phyloP scores from a whole-genome alignment of 2,888 invertebrate genomes.

The Lordiphosa fenestrarum region DNA sequence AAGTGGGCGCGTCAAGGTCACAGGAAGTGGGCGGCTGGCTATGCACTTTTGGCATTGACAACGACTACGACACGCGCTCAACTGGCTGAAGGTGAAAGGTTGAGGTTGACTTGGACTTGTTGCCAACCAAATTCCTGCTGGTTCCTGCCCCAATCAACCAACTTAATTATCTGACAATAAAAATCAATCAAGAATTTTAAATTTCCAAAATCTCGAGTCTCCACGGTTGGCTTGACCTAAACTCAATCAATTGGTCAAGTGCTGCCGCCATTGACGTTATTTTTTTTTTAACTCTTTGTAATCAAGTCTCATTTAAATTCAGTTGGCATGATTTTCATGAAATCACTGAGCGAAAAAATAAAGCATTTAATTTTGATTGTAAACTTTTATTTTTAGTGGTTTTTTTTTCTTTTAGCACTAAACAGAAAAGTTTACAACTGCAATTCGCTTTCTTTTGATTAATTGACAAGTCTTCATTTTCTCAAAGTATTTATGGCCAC shows the following conservation, averaged over 20 bases:
- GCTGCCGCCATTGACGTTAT: slow-evolving; percentile 50
- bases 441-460: slow-evolving; percentile 33
- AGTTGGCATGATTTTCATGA: slow-evolving; percentile 65
- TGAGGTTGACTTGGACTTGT: slow-evolving; percentile 37
- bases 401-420: not conserved
- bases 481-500: too few relatives aligned
- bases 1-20: slow-evolving; percentile 56
- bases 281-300: slow-evolving; percentile 50
- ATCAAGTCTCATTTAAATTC: slow-evolving; percentile 73
- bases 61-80: slow-evolving; percentile 44
- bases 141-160: slow-evolving; percentile 22
- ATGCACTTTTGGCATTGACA: slow-evolving; percentile 59
- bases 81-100: slow-evolving; percentile 49
- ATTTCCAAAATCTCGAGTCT: slow-evolving; percentile 25
- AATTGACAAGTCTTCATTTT: slow-evolving; percentile 5
- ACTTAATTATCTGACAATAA: slow-evolving; percentile 58
- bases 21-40: slow-evolving; percentile 51
- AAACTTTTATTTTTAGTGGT: slow-evolving; percentile 5
- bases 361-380: slow-evolving; percentile 10
- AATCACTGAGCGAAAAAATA: slow-evolving; percentile 46
- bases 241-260: slow-evolving; percentile 72
- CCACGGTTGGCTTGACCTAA: slow-evolving; percentile 17
- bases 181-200: slow-evolving; percentile 56
- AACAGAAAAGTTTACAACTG: slow-evolving; percentile 3
- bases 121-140: slow-evolving; percentile 32